Evolutionary conservation across 2,888 invertebrate genomes (phyloP), one percentile per base, ranked within the genome.

Genomic region (Ornithoptera alexandrae): DNA sequence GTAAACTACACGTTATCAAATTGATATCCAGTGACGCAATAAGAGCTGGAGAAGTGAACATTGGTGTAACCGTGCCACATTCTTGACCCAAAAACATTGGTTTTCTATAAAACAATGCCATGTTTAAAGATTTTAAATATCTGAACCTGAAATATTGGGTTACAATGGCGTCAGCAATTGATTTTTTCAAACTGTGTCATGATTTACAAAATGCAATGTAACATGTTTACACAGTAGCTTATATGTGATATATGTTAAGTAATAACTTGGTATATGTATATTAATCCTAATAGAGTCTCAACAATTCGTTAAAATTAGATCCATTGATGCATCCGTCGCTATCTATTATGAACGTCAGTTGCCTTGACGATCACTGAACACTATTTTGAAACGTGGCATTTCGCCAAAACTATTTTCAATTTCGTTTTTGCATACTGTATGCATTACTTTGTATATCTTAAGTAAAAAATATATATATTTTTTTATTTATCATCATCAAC

Each of bases 351-450:
- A 24, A 1, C 17, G n/a, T 61, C 30, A 8, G 63, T 69, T 69
- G 50, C 70, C 42, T 61, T 67, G 39, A 18, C 42, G 53, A 70
- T 70, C 20, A 59, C 66, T 36, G 22, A 36, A 46, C 62, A 66
- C 66, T 66, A 59, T 50, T 62, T 46, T 36, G 50, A 30, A 59
- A 56, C 42, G 56, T 42, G 70, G 70, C 70, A 67, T 0, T 24
- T n/a, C 39, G 70, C 70, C 70, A 70, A 30, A 42, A 42, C 42
- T 70, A 70, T 67, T 70, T 70, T 60, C 10, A 24, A 60, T 56
- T 60, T 42, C 22, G 59, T 70, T 70, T 39, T 59, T 64, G 24
- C 57, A 69, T 42, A 57, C 20, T 64, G 36, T 30, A 15, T n/a
- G 6, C 30, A 60, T 0, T 36, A 30, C 3, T 62, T 7, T 42